Evolutionary conservation across 2,113 vertebrate genomes (phyloP), one percentile per base, ranked within the genome.

Genomic region (Proteles cristata): DNA sequence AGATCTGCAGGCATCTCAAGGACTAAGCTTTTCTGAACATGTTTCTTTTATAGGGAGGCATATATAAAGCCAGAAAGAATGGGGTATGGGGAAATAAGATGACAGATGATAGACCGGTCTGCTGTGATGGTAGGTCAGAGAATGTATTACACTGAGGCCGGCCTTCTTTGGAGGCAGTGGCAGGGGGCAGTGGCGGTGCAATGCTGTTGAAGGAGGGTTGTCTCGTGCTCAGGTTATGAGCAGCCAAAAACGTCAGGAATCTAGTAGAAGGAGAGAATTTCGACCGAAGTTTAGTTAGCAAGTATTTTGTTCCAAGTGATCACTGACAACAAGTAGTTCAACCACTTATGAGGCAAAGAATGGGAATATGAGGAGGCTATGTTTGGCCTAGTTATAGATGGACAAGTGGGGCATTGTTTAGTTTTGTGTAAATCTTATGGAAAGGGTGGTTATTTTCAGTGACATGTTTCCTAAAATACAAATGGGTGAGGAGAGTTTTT

Each of bases 261-360:
- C 50, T 23, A 12, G 15, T 48, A 71, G 58, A 94, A 88, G 10
- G 10, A 81, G 1, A 74, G 1, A n/a, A 55, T 35, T 93, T 94
- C 81, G 50, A 43, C 16, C 25, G 66, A 66, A 39, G 4, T 91
- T 88, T 80, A 17, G 26, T 43, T 79, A 69, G 28, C 21, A 84
- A 76, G 1, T 4, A 43, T 90, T 91, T 83, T 92, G 5, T 73
- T 86, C 3, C 25, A 55, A 5, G 7, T 80, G 23, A 39, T 76
- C 28, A 82, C 2, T 65, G 26, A 2, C 6, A 14, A 35, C 8
- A 50, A 33, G 2, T 26, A 48, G 4, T 83, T 94, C 23, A 85
- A 73, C 71, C 8, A 53, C 14, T 83, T 86, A 43, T 45, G 48
- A 94, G 23, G 2, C 31, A 94, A 84, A 92, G 16, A 92, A 95